Conservation (phyloP, 2,888 invertebrate species). For the Strigamia transsilvanica region DNA sequence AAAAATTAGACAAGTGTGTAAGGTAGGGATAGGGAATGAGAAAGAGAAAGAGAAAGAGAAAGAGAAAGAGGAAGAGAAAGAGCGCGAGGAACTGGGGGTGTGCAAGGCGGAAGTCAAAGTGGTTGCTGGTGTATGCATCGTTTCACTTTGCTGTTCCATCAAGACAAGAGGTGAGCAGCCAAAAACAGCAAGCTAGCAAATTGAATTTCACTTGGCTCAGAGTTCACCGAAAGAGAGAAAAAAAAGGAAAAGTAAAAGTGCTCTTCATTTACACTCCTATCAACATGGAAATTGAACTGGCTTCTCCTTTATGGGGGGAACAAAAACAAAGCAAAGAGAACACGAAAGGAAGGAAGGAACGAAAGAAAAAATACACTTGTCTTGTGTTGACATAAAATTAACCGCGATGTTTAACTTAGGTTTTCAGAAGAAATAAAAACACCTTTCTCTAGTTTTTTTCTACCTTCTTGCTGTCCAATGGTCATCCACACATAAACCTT, state of each 20-base stretch:
- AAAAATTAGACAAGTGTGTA: constrained; percentile 27
- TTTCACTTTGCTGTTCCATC: constrained; percentile 33
- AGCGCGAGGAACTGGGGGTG: background rate
- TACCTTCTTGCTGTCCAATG: too few relatives aligned
- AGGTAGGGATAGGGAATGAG: background rate
- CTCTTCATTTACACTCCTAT: constrained; percentile 26
- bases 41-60: constrained; percentile 14
- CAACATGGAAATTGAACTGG: constrained; percentile 26
- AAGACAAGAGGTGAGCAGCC: constrained; percentile 30
- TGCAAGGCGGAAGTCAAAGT: constrained; percentile 11
- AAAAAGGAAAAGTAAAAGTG: constrained; percentile 5
- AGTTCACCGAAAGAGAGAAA: constrained; percentile 3
- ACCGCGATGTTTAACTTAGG: background rate
- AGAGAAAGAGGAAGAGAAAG: too few relatives aligned
- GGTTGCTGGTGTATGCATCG: constrained; percentile 41
- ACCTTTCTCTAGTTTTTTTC: background rate
- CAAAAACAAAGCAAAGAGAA: background rate
- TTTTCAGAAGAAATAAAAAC: background rate
- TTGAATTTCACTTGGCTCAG: constrained; percentile 30
- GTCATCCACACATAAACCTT: too few relatives aligned
- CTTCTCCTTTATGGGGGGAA: background rate
- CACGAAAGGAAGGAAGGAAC: background rate
- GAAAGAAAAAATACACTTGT: background rate
- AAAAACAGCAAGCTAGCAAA: constrained; percentile 26
- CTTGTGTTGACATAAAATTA: constrained; percentile 2